Evolutionary conservation across 2,888 invertebrate species (phyloP).

Genomic region (Cephus rjabovi): DNA sequence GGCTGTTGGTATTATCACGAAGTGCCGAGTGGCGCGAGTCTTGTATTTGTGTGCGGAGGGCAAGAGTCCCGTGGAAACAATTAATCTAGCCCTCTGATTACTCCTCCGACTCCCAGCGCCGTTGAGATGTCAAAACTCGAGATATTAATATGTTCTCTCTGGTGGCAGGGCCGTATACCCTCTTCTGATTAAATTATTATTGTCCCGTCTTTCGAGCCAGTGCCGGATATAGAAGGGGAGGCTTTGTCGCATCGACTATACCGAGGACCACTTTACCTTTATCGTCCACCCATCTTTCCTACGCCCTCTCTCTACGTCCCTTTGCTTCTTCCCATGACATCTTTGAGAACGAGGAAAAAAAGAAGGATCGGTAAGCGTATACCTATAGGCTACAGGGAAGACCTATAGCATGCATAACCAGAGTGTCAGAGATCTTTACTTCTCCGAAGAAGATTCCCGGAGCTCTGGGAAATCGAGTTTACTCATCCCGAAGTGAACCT

Average conservation of each 20-base stretch:
- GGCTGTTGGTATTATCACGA: constrained; percentile 22
- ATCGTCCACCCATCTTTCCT: neutral
- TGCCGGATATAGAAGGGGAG: neutral
- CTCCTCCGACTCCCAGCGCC: constrained; percentile 44
- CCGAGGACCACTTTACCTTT: constrained; percentile 10
- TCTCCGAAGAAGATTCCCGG: neutral
- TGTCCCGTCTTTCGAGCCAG: constrained; percentile 26
- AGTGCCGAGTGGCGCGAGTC: constrained; percentile 15
- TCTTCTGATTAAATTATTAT: constrained; percentile 56
- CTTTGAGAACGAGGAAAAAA: neutral
- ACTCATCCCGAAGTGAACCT: neutral
- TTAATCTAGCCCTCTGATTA: constrained; percentile 65
- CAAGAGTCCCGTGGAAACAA: constrained; percentile 64
- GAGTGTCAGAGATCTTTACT: neutral
- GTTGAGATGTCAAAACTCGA: constrained; percentile 62
- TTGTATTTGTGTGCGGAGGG: constrained; percentile 29
- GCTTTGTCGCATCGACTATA: constrained; percentile 4
- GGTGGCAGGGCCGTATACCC: constrained; percentile 46
- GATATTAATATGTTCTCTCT: constrained; percentile 64
- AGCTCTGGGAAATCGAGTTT: neutral
- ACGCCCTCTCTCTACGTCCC: neutral
- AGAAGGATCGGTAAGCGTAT: neutral
- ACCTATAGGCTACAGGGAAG: neutral
- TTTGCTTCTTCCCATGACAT: neutral
- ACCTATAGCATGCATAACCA: neutral